Evolutionary conservation across 1,140 invertebrate species (phyloP).

Genomic region (Megalonaias nervosa): DNA sequence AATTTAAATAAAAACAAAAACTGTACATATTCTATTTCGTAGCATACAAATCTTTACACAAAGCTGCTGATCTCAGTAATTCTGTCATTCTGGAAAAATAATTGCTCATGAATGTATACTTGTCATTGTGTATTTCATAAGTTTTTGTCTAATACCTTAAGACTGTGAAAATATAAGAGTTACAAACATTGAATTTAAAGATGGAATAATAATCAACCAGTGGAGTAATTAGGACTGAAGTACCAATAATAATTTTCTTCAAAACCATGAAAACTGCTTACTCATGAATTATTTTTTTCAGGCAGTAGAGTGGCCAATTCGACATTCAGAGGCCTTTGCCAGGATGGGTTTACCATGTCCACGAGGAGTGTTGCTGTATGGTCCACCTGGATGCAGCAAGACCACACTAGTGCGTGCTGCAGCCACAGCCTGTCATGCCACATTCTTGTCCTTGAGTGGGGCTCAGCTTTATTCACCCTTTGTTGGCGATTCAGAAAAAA

Average conservation of each 20-base stretch:
- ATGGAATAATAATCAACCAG: no score
- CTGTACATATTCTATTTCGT: not conserved
- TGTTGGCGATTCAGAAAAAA: slow-evolving; percentile 79
- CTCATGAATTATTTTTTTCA: slow-evolving; percentile 29
- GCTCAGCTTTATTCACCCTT: slow-evolving; percentile 80
- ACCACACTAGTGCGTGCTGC: slow-evolving; percentile 66
- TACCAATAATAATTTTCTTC: no score
- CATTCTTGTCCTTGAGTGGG: slow-evolving; percentile 78
- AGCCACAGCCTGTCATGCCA: slow-evolving; percentile 71
- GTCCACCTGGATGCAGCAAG: slow-evolving; percentile 68
- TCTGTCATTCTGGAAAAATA: no score
- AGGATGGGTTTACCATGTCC: slow-evolving; percentile 60
- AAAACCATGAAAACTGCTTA: no score
- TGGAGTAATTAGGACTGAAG: no score
- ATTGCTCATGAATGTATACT: no score
- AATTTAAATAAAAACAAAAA: not conserved
- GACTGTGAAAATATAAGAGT: no score
- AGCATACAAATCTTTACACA: not conserved
- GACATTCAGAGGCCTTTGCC: slow-evolving; percentile 59
- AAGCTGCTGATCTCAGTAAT: no score
- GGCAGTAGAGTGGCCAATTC: slow-evolving; percentile 68
- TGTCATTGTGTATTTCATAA: no score
- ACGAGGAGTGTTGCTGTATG: slow-evolving; percentile 65
- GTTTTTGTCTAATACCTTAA: no score
- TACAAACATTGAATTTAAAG: no score